Evolutionary conservation across 2,888 invertebrate genomes (phyloP).

Genomic region (Thera britannica): DNA sequence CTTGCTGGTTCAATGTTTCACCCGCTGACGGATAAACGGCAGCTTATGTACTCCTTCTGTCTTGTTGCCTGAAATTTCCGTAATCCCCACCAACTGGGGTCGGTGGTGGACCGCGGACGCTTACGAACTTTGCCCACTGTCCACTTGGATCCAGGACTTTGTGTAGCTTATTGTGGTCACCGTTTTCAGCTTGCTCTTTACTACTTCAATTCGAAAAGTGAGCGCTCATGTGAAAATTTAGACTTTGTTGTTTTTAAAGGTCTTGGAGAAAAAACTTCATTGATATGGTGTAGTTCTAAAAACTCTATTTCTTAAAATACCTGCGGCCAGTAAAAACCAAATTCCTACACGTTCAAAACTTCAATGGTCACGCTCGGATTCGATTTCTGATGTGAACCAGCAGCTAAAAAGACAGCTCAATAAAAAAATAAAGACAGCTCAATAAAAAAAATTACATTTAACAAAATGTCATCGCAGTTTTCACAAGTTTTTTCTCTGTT

Average conservation of each 20-base stretch:
- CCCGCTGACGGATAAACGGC: conserved; percentile 29
- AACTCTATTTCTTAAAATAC: conserved; percentile 13
- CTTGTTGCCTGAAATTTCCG: conserved; percentile 47
- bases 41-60: conserved; percentile 38
- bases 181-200: conserved; percentile 47
- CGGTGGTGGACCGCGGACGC: conserved; percentile 61
- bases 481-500: conserved; percentile 47
- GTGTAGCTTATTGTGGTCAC: conserved; percentile 44
- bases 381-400: conserved; percentile 36
- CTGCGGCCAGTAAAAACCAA: conserved; percentile 18
- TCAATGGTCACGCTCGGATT: conserved; percentile 17
- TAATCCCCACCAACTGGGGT: conserved; percentile 60
- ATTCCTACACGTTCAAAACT: conserved; percentile 13
- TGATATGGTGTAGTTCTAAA: neutral
- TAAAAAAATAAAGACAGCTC: conserved; percentile 42
- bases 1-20: conserved; percentile 11
- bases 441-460: conserved; percentile 42
- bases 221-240: neutral
- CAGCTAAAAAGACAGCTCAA: conserved; percentile 32
- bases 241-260: neutral
- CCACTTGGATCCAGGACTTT: conserved; percentile 55
- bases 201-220: conserved; percentile 34
- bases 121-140: conserved; percentile 61
- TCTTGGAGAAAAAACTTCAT: neutral
- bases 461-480: conserved; percentile 50